These are phyloP conservation scores for Ichneumon xanthorius DNA, from an alignment of 2,888 invertebrate species.

Conservation along the genomic window DNA sequence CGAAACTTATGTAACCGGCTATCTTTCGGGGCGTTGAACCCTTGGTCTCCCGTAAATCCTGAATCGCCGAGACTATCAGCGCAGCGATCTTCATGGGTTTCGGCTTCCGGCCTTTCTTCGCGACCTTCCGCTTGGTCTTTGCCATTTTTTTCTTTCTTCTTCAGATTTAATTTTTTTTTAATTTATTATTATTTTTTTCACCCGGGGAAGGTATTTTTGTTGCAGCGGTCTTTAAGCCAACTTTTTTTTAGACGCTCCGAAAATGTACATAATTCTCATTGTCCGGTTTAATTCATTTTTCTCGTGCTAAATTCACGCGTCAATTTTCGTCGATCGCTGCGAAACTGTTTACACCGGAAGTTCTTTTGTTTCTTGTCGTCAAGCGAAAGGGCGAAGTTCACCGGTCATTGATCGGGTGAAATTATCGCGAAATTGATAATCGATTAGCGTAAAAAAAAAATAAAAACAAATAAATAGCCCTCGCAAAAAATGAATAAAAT, in stretches of 20 bases:
- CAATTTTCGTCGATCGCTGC: conserved; percentile 48
- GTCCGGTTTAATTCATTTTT: conserved; percentile 36
- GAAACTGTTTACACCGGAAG: conserved; percentile 53
- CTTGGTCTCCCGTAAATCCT: conserved; percentile 78
- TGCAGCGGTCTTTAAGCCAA: not conserved
- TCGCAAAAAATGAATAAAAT: not conserved
- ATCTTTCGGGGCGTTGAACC: conserved; percentile 78
- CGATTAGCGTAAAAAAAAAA: not conserved
- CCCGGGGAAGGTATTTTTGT: not conserved
- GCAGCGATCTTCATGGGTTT: conserved; percentile 78
- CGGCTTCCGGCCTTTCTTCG: conserved; percentile 61
- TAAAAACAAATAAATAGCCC: not conserved
- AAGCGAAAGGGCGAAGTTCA: conserved; percentile 20
- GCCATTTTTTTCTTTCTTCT: conserved; percentile 66
- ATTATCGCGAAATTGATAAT: conserved; percentile 7
- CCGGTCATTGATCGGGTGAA: not conserved
- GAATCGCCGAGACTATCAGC: conserved; percentile 79
- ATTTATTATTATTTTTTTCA: conserved; percentile 2
- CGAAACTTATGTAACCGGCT: conserved; percentile 77
- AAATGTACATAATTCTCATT: conserved; percentile 4
- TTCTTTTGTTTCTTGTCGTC: conserved; percentile 60
- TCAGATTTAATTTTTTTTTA: not conserved
- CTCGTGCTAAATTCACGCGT: conserved; percentile 45
- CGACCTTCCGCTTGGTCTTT: conserved; percentile 62
- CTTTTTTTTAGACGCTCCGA: conserved; percentile 7